phyloP scores from a whole-genome alignment of 2,888 invertebrate species.

The Ptychoptera contaminata region DNA sequence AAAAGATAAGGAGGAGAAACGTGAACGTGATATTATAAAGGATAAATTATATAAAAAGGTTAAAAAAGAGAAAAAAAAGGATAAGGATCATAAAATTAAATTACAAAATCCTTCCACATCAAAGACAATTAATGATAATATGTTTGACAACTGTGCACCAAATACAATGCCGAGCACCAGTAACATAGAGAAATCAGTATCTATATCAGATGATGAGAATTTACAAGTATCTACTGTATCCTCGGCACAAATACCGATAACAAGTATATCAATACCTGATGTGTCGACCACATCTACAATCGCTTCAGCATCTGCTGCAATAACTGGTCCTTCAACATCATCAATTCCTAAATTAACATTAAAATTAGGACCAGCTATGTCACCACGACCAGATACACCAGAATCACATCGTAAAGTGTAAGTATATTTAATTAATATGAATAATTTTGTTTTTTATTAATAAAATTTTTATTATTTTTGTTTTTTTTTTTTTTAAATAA shows the following conservation, averaged over 20 bases:
- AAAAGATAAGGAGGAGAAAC: too few species aligned
- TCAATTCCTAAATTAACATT: constrained; percentile 63
- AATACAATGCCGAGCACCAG: too few species aligned
- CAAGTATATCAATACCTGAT: too few species aligned
- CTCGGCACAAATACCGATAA: too few species aligned
- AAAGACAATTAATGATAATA: too few species aligned
- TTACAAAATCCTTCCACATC: too few species aligned
- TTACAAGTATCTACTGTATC: too few species aligned
- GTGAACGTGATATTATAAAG: neutral
- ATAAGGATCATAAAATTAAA: constrained; percentile 44
- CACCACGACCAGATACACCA: constrained; percentile 52
- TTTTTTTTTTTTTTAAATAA: neutral
- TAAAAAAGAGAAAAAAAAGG: constrained; percentile 50
- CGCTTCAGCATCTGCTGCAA: constrained; percentile 1
- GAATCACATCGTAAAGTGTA: constrained; percentile 49
- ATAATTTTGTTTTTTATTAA: neutral
- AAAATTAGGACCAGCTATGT: constrained; percentile 54
- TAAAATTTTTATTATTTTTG: neutral
- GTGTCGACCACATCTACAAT: constrained; percentile 6
- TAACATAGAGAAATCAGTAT: too few species aligned
- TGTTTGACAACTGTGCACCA: too few species aligned
- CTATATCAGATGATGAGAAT: too few species aligned
- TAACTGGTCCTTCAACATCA: neutral
- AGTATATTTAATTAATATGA: constrained; percentile 2
- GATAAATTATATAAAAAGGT: constrained; percentile 28